Percentiles rank a stretch among this genome's conserved stretches.
phyloP scores from a whole-genome alignment of 2,888 invertebrate genomes.

The Dasysyrphus albostriatus region DNA sequence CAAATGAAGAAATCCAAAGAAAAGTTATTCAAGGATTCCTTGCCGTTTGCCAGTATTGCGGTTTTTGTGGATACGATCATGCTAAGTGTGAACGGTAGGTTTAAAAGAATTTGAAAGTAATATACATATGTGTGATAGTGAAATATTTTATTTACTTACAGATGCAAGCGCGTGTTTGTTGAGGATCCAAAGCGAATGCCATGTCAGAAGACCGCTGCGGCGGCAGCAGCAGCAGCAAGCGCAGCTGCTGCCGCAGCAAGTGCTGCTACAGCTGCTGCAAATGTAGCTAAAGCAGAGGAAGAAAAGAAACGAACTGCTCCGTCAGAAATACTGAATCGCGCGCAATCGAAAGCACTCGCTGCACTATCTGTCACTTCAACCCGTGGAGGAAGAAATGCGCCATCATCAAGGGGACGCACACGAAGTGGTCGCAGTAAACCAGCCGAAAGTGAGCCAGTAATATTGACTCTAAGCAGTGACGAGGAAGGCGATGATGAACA shows the following conservation, averaged over 20 bases:
- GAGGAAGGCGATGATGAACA: constrained; percentile 85
- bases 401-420: constrained; percentile 81
- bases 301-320: constrained; percentile 77
- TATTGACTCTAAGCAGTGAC: constrained; percentile 89
- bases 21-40: constrained; percentile 89
- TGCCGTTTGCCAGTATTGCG: constrained; percentile 92
- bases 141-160: constrained; percentile 72
- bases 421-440: constrained; percentile 83
- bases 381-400: constrained; percentile 77
- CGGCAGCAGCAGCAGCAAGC: constrained; percentile 18
- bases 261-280: constrained; percentile 41
- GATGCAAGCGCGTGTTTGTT: constrained; percentile 89
- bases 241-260: constrained; percentile 48
- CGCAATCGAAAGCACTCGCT: constrained; percentile 73
- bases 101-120: neutral
- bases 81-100: constrained; percentile 89
- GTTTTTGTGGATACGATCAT: constrained; percentile 91
- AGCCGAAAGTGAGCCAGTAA: constrained; percentile 88
- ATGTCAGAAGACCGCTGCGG: constrained; percentile 77
- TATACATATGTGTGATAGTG: neutral
- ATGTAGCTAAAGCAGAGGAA: constrained; percentile 76
- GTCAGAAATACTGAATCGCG: constrained; percentile 64
- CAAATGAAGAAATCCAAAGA: constrained; percentile 86
- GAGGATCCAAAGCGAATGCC: constrained; percentile 88
- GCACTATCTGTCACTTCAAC: constrained; percentile 69